These are phyloP conservation scores for Melinaea menophilus DNA, from an alignment of 2,888 invertebrate species.

Conservation along the genomic window DNA sequence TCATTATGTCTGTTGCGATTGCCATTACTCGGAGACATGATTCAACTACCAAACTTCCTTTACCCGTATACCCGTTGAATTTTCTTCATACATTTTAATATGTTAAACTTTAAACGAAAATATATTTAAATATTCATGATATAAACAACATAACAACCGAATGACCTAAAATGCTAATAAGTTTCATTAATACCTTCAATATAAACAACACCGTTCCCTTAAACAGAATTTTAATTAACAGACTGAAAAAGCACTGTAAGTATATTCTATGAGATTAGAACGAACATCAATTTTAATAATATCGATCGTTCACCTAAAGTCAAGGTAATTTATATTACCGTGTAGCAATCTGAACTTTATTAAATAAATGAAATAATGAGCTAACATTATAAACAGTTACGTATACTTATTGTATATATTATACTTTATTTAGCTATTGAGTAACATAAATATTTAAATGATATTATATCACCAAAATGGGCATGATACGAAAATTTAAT, in stretches of 20 bases:
- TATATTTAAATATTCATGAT: no score
- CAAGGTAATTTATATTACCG: slow-evolving; percentile 74
- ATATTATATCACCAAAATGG: no score
- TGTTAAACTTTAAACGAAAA: no score
- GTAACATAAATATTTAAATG: no score
- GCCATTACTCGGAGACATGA: slow-evolving; percentile 4
- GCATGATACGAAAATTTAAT: no score
- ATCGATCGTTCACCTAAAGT: slow-evolving; percentile 71
- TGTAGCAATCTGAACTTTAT: slow-evolving; percentile 63
- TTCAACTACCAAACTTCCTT: not conserved
- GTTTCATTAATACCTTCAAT: not conserved
- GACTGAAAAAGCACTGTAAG: slow-evolving; percentile 28
- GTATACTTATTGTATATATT: slow-evolving; percentile 41
- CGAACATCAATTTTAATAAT: slow-evolving; percentile 40
- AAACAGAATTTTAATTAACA: slow-evolving; percentile 18
- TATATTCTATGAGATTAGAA: slow-evolving; percentile 31
- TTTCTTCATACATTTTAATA: not conserved
- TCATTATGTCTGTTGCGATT: slow-evolving; percentile 33
- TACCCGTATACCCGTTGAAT: not conserved
- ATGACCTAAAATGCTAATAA: not conserved
- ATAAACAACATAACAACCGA: no score
- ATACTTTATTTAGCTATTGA: slow-evolving; percentile 51
- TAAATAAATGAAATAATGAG: slow-evolving; percentile 73
- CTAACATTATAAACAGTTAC: slow-evolving; percentile 37
- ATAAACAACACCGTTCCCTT: not conserved